Percentiles rank a stretch among this genome's conserved stretches.
phyloP scores from a whole-genome alignment of 2,888 invertebrate species.

The Eupithecia dodoneata region DNA sequence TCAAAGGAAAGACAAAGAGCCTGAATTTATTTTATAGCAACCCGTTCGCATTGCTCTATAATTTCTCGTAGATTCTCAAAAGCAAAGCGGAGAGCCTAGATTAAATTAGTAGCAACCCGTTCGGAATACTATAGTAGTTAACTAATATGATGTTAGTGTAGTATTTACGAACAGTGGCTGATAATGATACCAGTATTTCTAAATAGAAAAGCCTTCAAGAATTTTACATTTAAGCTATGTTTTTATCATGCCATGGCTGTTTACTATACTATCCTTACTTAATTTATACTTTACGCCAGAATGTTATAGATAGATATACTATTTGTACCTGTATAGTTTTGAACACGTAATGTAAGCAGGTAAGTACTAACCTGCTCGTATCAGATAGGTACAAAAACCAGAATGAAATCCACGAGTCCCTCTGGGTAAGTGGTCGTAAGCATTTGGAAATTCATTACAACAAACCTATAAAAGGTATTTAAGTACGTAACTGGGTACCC shows the following conservation, averaged over 20 bases:
- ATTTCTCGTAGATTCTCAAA: neutral
- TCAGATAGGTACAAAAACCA: neutral
- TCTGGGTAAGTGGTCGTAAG: neutral
- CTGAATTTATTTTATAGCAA: neutral
- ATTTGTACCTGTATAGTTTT: neutral
- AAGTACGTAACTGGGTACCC: neutral
- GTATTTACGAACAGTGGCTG: neutral
- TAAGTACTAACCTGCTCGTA: neutral
- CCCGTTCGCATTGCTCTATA: neutral
- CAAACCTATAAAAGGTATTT: neutral
- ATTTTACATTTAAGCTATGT: no score
- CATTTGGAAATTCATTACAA: neutral
- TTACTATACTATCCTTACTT: no score
- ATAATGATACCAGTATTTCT: no score
- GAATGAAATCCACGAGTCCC: neutral
- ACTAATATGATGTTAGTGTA: neutral
- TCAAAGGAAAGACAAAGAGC: neutral
- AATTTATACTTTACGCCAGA: no score
- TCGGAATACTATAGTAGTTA: neutral
- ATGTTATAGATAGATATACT: neutral
- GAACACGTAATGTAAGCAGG: neutral
- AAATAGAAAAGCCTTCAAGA: neutral
- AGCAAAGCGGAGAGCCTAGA: neutral
- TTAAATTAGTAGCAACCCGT: neutral
- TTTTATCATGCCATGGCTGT: no score